Base-by-base conservation (phyloP, 2,113 vertebrate genomes). In the Pitta sordida region DNA sequence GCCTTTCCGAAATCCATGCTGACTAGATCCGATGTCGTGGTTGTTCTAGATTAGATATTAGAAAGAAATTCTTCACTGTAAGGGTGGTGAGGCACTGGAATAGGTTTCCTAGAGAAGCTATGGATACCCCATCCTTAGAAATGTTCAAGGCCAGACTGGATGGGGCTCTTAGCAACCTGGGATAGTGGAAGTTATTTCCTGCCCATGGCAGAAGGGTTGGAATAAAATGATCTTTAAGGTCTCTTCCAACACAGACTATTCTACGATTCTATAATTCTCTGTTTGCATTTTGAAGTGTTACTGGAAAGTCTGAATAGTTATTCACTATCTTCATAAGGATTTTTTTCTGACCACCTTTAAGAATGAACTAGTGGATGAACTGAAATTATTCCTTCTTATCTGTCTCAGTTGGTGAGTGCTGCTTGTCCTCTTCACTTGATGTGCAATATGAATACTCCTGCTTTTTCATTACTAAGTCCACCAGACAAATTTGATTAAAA, bases 221-320 rank as follows among this genome's bases (percentile, higher is more conserved):
- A 51, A 37, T 9, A 19, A 7, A 29, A 5, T 2, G 5, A 1
- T 0, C 18, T 32, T 15, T 9, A n/a, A 32, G 3, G 11, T 34
- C 46, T 34, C 14, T 83, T 78, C 29, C 41, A 17, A 44, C 11
- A 11, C 19, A 44, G 29, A 52, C 41, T 26, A 14, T 37, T 32
- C 36, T 37, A 49, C n/a, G 23, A 9, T 20, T n/a, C 46, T 19
- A 24, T 7, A 6, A 59, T 36, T 44, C 19, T 52, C 52, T 62
- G 12, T 68, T 17, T 70, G 19, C 75, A 63, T 34, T 78, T 82
- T 41, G 27, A 86, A 51, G 12, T 26, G 27, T 8, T n/a, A 20
- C 22, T 53, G 34, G 19, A 34, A 81, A 58, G 5, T 34, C 15
- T 3, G 2, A 68, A 32, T 7, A 64, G n/a, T 9, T 52, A 56